These are phyloP conservation scores for Coboldia fuscipes DNA, from an alignment of 1,140 invertebrate species.

Conservation along the genomic window DNA sequence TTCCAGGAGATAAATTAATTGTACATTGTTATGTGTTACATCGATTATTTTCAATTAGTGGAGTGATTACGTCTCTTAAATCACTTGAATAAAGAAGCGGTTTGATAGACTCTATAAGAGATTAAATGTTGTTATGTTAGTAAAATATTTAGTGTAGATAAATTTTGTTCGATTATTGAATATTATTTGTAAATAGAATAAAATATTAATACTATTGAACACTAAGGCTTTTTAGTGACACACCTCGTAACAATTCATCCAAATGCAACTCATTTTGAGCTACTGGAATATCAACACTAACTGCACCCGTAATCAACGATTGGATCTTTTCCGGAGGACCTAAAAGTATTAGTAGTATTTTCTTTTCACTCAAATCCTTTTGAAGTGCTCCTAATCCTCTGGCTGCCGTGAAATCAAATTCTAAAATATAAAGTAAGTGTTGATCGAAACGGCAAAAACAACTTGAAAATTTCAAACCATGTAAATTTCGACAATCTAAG, in stretches of 20 bases:
- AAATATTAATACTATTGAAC: no score
- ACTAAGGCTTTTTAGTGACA: no score
- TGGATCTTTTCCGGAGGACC: conserved; percentile 20
- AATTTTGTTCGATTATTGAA: no score
- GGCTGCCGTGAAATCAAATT: conserved; percentile 68
- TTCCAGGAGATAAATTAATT: no score
- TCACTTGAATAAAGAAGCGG: no score
- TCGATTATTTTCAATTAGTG: no score
- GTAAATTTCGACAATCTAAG: conserved; percentile 55
- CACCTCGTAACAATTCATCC: background rate
- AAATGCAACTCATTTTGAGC: background rate
- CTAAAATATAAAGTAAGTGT: conserved; percentile 11
- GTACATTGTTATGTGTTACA: no score
- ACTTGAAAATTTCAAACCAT: conserved; percentile 22
- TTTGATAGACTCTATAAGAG: no score
- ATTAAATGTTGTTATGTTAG: no score
- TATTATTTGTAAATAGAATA: no score
- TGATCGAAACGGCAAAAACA: background rate
- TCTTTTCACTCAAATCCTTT: conserved; percentile 41
- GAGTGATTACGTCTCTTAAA: no score
- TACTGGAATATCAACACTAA: background rate
- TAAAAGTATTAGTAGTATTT: conserved; percentile 34
- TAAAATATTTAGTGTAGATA: no score
- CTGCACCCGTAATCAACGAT: conserved; percentile 9
- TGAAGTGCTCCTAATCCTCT: conserved; percentile 57